Conservation (phyloP, 2,888 invertebrate genomes). For the Tiliacea citrago region DNA sequence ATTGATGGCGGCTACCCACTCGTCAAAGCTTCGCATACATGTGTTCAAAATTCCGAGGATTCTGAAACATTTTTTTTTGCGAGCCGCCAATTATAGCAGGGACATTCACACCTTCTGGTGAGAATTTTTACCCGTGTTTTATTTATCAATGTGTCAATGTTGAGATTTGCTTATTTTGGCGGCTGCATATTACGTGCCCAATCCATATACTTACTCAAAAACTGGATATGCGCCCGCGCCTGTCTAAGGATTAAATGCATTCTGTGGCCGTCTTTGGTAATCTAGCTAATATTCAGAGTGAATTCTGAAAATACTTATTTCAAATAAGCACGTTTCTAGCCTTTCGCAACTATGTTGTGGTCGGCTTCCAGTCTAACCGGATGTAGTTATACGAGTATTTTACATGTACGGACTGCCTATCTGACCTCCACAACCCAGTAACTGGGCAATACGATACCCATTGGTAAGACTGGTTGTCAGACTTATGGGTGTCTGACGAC, state of each 20-base stretch:
- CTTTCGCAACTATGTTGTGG: too few species aligned
- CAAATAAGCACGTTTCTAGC: neutral
- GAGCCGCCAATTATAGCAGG: constrained; percentile 65
- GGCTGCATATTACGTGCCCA: constrained; percentile 11
- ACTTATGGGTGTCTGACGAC: too few species aligned
- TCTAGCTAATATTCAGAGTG: neutral
- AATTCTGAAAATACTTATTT: neutral
- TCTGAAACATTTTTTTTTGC: constrained; percentile 56
- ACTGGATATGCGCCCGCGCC: neutral
- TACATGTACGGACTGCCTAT: too few species aligned
- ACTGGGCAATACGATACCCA: too few species aligned
- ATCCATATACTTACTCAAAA: too few species aligned
- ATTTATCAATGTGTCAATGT: constrained; percentile 41
- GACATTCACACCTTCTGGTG: constrained; percentile 23
- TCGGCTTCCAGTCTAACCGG: too few species aligned
- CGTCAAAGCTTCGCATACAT: constrained; percentile 44
- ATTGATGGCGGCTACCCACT: constrained; percentile 38
- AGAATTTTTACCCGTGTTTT: constrained; percentile 29
- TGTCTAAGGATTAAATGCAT: neutral
- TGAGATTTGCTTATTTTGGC: constrained; percentile 13
- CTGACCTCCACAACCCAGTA: too few species aligned
- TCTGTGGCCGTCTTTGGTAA: neutral
- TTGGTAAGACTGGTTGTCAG: too few species aligned
- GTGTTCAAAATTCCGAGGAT: constrained; percentile 40
- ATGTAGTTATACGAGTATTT: too few species aligned